phyloP scores from a whole-genome alignment of 2,888 invertebrate species.

The Drosophila antonietae region DNA sequence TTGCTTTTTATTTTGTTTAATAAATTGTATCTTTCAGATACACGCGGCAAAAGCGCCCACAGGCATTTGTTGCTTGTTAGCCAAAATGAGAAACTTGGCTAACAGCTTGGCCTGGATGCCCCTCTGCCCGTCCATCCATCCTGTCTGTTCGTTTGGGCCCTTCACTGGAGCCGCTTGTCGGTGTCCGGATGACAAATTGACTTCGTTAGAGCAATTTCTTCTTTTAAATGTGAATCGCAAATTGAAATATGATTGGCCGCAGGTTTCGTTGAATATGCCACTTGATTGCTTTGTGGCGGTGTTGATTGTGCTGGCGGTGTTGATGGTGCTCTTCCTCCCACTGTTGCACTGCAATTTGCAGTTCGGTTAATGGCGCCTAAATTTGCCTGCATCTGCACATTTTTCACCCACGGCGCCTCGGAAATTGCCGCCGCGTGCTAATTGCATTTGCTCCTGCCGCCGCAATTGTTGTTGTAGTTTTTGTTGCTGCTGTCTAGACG shows the following conservation, averaged over 20 bases:
- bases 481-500: slow-evolving; percentile 61
- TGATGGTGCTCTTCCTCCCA: slow-evolving; percentile 8
- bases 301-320: not conserved
- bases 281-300: slow-evolving; percentile 55
- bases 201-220: slow-evolving; percentile 59
- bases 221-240: slow-evolving; percentile 58
- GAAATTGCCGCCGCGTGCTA: slow-evolving; percentile 34
- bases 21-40: slow-evolving; percentile 49
- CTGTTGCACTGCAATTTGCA: slow-evolving; percentile 29
- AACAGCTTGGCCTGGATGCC: not conserved
- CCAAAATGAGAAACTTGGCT: slow-evolving; percentile 13
- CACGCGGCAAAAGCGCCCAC: slow-evolving; percentile 21
- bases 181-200: slow-evolving; percentile 70
- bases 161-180: slow-evolving; percentile 28
- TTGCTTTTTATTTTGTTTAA: slow-evolving; percentile 26
- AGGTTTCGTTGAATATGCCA: slow-evolving; percentile 59
- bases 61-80: slow-evolving; percentile 43
- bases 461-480: slow-evolving; percentile 26
- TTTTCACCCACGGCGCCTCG: slow-evolving; percentile 33
- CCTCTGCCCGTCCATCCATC: not conserved
- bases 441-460: slow-evolving; percentile 43
- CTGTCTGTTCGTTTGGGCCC: slow-evolving; percentile 12
- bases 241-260: slow-evolving; percentile 67
- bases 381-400: slow-evolving; percentile 23
- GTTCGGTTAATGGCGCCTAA: slow-evolving; percentile 34